Base-by-base conservation (phyloP, 2,797 vertebrate genomes). In the Argyrosomus regius region DNA sequence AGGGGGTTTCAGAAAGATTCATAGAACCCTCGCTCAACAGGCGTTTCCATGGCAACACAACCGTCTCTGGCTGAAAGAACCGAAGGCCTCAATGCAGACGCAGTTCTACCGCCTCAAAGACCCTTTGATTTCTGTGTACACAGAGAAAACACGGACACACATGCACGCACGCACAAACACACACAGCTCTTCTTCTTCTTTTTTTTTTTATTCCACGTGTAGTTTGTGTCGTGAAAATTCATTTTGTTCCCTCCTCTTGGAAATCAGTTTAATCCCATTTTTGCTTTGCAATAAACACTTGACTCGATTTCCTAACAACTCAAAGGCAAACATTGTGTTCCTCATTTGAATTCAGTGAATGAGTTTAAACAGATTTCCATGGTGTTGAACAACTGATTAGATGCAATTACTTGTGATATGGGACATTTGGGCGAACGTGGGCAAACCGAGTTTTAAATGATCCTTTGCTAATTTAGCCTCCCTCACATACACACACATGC, bases 31-130 rank as follows among this genome's bases (percentile, higher is more conserved):
- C 81, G 87, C 91, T 95, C 94, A 96, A 95, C 93, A 95, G 94
- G 93, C 92, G 94, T 96, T 95, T 93, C 95, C 93, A 95, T 96
- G 90, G 95, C 91, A 96, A 96, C 95, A 83, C 94, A 93, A 91
- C 87, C 80, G 87, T 94, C 92, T 93, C 91, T 88, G 90, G 90
- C 90, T 90, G 82, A 89, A 85, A 91, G 91, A 92, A 91, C 88
- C 80, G 89, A 95, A 95, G 94, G 94, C 93, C 94, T 92, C 92
- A 46, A 84, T 92, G 90, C 91, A 93, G 83, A 89, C 82, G 75
- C 90, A 87, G 89, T 76, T 90, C 84, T 88, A 80, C 75, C 75
- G 79, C 89, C 93, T 95, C 92, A 93, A 93, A 92, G 92, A 90
- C 84, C 87, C 93, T 95, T 95, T 94, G 94, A 95, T 95, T 91